Conservation (phyloP, 53 echinoderm and acorn worm species). For the Echinarachnius parma region DNA sequence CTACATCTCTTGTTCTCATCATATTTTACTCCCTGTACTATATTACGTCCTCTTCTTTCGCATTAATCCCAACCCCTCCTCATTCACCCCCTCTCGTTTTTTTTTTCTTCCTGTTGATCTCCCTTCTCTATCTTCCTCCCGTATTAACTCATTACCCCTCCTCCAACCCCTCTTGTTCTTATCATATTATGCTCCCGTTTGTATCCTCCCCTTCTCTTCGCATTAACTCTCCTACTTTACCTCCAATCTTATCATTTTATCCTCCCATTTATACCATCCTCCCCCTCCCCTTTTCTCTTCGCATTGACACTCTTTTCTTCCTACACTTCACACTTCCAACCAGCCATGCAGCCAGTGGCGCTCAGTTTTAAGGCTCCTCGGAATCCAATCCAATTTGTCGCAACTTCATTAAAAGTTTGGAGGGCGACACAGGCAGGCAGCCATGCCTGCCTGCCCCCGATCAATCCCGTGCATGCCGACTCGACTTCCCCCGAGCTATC, state of each 20-base stretch:
- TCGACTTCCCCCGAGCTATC: slow-evolving; percentile 41
- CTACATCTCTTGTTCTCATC: too few species aligned
- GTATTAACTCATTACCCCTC: background rate
- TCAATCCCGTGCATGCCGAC: slow-evolving; percentile 36
- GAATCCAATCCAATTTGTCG: slow-evolving; percentile 43
- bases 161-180: background rate
- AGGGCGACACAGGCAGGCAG: slow-evolving; percentile 40
- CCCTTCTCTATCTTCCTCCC: background rate
- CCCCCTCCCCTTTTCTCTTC: background rate
- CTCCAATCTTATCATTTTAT: too few species aligned
- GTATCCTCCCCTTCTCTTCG: background rate
- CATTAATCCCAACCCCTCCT: too few species aligned
- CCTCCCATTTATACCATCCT: background rate
- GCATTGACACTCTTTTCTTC: background rate
- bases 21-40: too few species aligned
- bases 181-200: background rate
- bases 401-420: slow-evolving; percentile 45
- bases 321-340: slow-evolving; percentile 1
- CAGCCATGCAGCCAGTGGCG: background rate
- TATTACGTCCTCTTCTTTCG: too few species aligned
- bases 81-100: background rate
- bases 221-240: background rate
- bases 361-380: background rate
- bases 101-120: background rate
- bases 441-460: too few species aligned